Conservation (phyloP, 2,888 invertebrate species). For the Temnothorax ravouxi region DNA sequence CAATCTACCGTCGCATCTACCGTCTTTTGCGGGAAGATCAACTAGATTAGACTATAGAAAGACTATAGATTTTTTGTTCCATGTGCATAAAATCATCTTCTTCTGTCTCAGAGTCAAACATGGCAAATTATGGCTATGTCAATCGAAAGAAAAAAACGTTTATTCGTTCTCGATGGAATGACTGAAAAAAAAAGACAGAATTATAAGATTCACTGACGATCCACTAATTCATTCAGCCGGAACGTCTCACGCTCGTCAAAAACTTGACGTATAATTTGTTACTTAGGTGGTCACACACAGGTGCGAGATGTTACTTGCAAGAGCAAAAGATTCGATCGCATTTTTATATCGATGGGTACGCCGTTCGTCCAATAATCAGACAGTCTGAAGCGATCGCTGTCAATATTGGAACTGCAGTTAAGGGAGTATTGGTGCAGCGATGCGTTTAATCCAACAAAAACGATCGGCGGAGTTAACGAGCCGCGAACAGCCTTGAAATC, state of each 20-base stretch:
- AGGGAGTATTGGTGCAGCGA: constrained; percentile 64
- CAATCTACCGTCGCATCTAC: too few species aligned
- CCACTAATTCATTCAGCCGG: constrained; percentile 39
- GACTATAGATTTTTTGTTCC: neutral
- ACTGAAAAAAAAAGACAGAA: constrained; percentile 26
- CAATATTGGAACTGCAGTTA: constrained; percentile 43
- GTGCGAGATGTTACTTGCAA: constrained; percentile 8
- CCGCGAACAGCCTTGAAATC: constrained; percentile 79
- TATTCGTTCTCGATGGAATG: neutral
- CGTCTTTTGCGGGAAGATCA: neutral
- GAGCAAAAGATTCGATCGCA: neutral
- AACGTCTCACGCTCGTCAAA: constrained; percentile 9
- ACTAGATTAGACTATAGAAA: too few species aligned
- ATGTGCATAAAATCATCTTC: constrained; percentile 26
- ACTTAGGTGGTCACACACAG: constrained; percentile 19
- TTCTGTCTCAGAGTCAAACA: constrained; percentile 1
- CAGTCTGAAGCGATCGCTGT: constrained; percentile 62
- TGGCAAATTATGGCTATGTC: neutral
- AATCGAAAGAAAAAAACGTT: constrained; percentile 28
- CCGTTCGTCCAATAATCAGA: constrained; percentile 47
- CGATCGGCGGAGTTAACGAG: constrained; percentile 75
- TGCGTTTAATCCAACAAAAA: constrained; percentile 79
- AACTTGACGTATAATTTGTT: constrained; percentile 17
- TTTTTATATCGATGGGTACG: neutral
- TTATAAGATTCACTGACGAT: constrained; percentile 27